Evolutionary conservation across 2,113 vertebrate genomes (phyloP).

Genomic region (Pseudopipra pipra): DNA sequence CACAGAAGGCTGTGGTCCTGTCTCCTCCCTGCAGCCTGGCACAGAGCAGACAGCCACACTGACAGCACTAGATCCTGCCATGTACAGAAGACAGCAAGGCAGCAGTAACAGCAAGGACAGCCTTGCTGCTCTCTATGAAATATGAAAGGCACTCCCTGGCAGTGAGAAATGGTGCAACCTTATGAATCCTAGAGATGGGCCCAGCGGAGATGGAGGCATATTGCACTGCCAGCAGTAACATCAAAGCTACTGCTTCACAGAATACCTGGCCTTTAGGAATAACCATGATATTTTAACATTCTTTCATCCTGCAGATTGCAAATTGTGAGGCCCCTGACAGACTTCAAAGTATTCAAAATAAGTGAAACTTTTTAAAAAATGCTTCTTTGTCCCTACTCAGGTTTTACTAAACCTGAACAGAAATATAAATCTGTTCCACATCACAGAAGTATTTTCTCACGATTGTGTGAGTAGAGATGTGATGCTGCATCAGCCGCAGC

Average conservation of each 20-base stretch:
- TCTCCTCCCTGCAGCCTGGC: neutral
- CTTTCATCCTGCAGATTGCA: neutral
- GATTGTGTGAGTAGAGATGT: neutral
- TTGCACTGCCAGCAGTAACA: neutral
- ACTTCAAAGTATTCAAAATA: neutral
- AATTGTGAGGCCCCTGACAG: neutral
- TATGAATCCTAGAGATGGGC: neutral
- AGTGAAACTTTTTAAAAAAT: neutral
- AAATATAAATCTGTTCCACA: neutral
- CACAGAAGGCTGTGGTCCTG: neutral
- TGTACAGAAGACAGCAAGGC: neutral
- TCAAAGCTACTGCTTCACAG: neutral
- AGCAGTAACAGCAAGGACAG: neutral
- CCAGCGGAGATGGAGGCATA: neutral
- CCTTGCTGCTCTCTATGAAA: neutral
- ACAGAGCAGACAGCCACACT: neutral
- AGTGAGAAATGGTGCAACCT: neutral
- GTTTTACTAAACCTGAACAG: neutral
- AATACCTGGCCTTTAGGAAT: neutral
- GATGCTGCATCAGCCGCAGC: slow-evolving; percentile 1
- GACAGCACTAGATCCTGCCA: neutral
- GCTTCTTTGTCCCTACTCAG: neutral
- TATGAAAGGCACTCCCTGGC: neutral
- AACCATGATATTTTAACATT: neutral
- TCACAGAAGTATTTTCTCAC: neutral